A percentile compares a stretch with the other conserved stretches of the same genome.
Evolutionary conservation across 2,888 invertebrate species (phyloP).

Genomic region (Lucinisca nassula): DNA sequence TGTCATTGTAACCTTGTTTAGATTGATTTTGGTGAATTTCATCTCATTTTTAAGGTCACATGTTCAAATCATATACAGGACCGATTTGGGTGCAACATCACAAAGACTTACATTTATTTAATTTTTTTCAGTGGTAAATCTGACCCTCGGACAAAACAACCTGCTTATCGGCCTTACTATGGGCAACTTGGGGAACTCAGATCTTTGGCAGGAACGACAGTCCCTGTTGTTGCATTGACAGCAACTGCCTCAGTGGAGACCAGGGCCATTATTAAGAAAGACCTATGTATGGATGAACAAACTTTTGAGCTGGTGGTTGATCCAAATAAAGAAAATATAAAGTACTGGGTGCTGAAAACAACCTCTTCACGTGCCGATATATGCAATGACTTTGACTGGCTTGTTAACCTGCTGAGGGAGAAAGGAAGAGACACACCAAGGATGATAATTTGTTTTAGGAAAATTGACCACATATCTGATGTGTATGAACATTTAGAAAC

Average conservation of each 20-base stretch:
- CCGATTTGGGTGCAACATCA: too few species aligned
- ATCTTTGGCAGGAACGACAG: slow-evolving; percentile 26
- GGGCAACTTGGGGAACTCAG: slow-evolving; percentile 40
- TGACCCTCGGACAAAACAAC: not conserved
- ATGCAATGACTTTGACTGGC: slow-evolving; percentile 30
- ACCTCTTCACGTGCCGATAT: not conserved
- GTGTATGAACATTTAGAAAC: slow-evolving; percentile 39
- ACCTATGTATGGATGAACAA: not conserved
- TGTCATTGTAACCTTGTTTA: too few species aligned
- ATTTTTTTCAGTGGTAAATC: slow-evolving; percentile 21
- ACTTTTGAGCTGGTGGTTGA: not conserved
- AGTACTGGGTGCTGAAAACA: slow-evolving; percentile 14
- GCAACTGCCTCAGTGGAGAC: slow-evolving; percentile 45
- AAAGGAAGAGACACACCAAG: slow-evolving; percentile 9
- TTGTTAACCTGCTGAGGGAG: slow-evolving; percentile 6
- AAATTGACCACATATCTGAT: slow-evolving; percentile 46
- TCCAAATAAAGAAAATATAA: slow-evolving; percentile 33
- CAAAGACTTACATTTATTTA: too few species aligned
- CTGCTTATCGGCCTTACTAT: slow-evolving; percentile 45
- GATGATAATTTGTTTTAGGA: slow-evolving; percentile 43
- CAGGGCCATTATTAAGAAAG: slow-evolving; percentile 16
- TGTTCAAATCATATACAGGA: too few species aligned
- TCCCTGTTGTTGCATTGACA: slow-evolving; percentile 52
- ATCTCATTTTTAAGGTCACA: too few species aligned
- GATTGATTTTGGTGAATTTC: too few species aligned